Evolutionary conservation across 2,888 invertebrate species (phyloP).

Genomic region (Amblyjoppa proteus): DNA sequence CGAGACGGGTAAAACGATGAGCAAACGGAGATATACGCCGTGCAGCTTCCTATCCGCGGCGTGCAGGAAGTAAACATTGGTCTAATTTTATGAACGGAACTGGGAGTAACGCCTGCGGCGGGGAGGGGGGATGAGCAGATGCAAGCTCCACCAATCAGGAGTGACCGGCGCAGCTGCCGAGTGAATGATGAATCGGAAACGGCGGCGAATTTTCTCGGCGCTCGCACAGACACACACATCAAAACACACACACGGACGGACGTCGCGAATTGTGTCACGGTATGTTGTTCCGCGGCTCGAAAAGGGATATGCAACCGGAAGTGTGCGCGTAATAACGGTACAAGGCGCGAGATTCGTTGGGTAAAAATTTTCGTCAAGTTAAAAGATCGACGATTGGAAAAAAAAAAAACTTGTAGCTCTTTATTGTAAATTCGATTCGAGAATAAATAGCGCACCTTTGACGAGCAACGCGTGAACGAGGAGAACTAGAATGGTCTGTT

Average conservation of each 20-base stretch:
- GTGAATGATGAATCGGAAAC: slow-evolving; percentile 67
- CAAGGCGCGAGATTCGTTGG: slow-evolving; percentile 75
- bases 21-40: background rate
- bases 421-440: slow-evolving; percentile 22
- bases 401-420: slow-evolving; percentile 24
- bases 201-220: slow-evolving; percentile 52
- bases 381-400: background rate
- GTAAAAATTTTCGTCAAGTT: background rate
- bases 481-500: slow-evolving; percentile 67
- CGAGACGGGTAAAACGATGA: slow-evolving; percentile 3
- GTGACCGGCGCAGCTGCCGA: slow-evolving; percentile 30
- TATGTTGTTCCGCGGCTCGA: background rate
- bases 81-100: slow-evolving; percentile 77
- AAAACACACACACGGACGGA: slow-evolving; percentile 6
- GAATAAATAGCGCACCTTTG: slow-evolving; percentile 71
- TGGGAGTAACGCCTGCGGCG: slow-evolving; percentile 56
- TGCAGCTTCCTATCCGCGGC: slow-evolving; percentile 52
- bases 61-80: slow-evolving; percentile 78
- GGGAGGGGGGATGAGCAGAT: slow-evolving; percentile 67
- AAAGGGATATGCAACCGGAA: slow-evolving; percentile 1
- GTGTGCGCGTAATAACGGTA: slow-evolving; percentile 2
- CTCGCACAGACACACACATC: slow-evolving; percentile 24
- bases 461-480: slow-evolving; percentile 69
- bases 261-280: slow-evolving; percentile 20
- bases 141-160: slow-evolving; percentile 60